A percentile compares a stretch with the other conserved stretches of the same genome.
phyloP scores from a whole-genome alignment of 2,113 vertebrate species.

The Xerus inauris region DNA sequence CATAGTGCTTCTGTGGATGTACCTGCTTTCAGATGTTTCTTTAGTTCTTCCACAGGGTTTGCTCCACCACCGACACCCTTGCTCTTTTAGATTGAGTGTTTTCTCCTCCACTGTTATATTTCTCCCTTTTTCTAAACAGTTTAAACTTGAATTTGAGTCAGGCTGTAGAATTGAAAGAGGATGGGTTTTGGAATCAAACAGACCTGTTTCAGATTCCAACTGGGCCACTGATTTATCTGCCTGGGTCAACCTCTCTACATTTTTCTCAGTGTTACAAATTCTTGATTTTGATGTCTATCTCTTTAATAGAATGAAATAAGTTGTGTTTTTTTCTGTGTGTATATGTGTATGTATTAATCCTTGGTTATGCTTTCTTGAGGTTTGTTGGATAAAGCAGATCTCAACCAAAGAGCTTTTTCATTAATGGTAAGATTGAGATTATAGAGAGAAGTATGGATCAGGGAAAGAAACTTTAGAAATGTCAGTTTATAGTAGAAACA shows the following conservation, averaged over 20 bases:
- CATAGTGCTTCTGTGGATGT: not conserved
- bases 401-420: not conserved
- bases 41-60: not conserved
- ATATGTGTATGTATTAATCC: not conserved
- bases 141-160: slow-evolving; percentile 6
- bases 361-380: not conserved
- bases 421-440: not conserved
- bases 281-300: not conserved
- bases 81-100: slow-evolving; percentile 1
- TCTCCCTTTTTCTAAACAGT: not conserved
- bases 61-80: not conserved
- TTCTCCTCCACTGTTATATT: not conserved
- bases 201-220: not conserved
- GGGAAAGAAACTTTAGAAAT: slow-evolving; percentile 12
- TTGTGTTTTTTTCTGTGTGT: not conserved
- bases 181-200: slow-evolving; percentile 10
- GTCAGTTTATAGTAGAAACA: slow-evolving; percentile 7
- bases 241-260: not conserved
- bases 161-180: not conserved
- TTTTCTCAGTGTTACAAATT: not conserved
- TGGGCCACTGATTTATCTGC: not conserved
- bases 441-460: not conserved
- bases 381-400: not conserved
- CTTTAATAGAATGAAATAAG: not conserved
- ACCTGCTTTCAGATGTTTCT: not conserved